Evolutionary conservation across 2,888 invertebrate genomes (phyloP), one percentile per base, ranked within the genome.

Genomic region (Pocota personata): DNA sequence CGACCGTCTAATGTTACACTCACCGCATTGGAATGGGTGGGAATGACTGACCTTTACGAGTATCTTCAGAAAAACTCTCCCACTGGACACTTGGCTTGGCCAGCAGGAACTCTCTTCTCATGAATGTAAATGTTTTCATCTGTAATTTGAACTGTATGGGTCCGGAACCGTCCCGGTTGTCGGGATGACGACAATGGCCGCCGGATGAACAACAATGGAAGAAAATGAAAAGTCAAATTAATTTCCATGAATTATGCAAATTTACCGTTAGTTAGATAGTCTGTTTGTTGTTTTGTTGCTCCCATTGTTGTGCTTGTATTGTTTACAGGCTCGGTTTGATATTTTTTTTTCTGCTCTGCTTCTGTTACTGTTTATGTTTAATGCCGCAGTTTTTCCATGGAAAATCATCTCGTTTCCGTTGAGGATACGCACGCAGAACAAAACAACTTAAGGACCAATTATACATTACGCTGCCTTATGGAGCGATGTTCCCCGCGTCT

Each of bases 171-270:
- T 24, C 14, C 14, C 10, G 37, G 40, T 32, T 64, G 30, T 52
- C 52, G 37, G 27, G 14, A 58, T 40, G 77, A 77, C 30, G 27
- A 58, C 58, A 60, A 69, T 60, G 60, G 32, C 43, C 32, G 60
- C 21, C 19, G 46, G 48, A n/a, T 40, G 30, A 48, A 24, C 32
- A 48, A 40, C 62, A 77, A 40, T 58, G 50, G 60, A 62, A 62
- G 43, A 52, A n/a, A 60, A 67, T 62, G 50, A 66, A 80, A 73
- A 80, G 57, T 73, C 66, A 80, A 60, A 73, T 60, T 67, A 35
- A 66, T 80, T 67, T 67, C 73, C 73, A 73, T 80, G 60, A 80
- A 67, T 73, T 80, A 80, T 73, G 80, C 66, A 80, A 80, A 80
- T 80, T 50, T 32, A 27, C 27, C 50, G 21, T 50, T 37, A 52